Evolutionary conservation across 2,797 vertebrate genomes (phyloP), one percentile per base, ranked within the genome.

Genomic region (Anisognathus igniventris): DNA sequence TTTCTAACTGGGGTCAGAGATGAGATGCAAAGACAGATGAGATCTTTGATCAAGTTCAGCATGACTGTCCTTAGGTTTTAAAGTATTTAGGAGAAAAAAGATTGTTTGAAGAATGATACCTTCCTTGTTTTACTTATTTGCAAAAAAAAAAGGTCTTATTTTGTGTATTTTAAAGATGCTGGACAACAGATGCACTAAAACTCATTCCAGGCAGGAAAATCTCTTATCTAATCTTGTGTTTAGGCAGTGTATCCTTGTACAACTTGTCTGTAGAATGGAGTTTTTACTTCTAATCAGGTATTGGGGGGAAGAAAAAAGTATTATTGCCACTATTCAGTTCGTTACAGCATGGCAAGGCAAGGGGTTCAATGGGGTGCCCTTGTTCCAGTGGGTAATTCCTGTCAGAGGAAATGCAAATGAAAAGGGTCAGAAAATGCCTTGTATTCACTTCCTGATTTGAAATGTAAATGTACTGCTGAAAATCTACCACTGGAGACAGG

Each of bases 381-480:
- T 79, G 37, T 70, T 91, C 51, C 70, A 27, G 45, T 58, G 45
- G 31, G 45, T 81, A 66, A 62, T 93, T 91, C 89, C 68, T 88
- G 86, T 92, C 54, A 74, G 82, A 92, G 82, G 86, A 93, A 95
- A 80, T 80, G 79, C 48, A 74, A 71, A 67, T 80, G 72, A 53
- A 88, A 87, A 67, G 68, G 56, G 45, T 91, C 61, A 83, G 61
- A 88, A 95, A 83, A 88, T 35, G 54, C 16, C 61, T 88, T 86
- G 47, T 93, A 47, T 92, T 94, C 39, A 24, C 57, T 71, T 96
- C 76, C 79, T 93, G 76, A 93, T 90, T 95, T 92, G 79, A 91
- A 90, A 94, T 92, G 82, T 92, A 80, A 94, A 92, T 86, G 37
- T 33, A 50, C 22, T 33, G n/a, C 33, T 56, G 60, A 90, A 78